Percentiles rank a stretch among this genome's conserved stretches.
Evolutionary conservation across 2,113 vertebrate genomes (phyloP).

Genomic region (Oreochromis spilurus): DNA sequence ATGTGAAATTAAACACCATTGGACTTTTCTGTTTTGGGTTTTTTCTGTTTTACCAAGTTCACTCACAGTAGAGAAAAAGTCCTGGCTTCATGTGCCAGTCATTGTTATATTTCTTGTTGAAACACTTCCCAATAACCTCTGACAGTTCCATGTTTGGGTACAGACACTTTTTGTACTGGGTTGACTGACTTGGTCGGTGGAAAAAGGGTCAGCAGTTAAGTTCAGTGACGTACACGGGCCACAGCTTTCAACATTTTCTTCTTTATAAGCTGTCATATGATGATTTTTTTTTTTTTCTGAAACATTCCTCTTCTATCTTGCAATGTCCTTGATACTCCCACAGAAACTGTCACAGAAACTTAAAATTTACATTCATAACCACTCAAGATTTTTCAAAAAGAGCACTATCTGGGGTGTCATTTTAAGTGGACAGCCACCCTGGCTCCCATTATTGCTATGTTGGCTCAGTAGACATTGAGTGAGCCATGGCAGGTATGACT

Average conservation of each 20-base stretch:
- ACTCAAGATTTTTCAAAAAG: background rate
- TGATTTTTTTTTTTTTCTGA: background rate
- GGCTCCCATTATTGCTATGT: background rate
- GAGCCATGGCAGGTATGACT: background rate
- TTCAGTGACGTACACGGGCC: background rate
- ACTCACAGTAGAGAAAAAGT: background rate
- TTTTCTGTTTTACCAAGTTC: background rate
- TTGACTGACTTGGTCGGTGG: background rate
- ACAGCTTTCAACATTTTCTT: background rate
- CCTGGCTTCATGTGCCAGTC: background rate
- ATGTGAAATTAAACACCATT: background rate
- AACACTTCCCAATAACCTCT: background rate
- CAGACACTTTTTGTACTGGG: background rate
- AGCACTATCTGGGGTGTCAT: background rate
- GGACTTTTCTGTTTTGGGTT: background rate
- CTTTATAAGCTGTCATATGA: background rate
- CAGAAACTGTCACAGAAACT: background rate
- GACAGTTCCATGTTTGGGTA: background rate
- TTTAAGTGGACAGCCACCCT: background rate
- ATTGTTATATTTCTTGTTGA: background rate
- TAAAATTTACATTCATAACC: background rate
- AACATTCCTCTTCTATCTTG: background rate
- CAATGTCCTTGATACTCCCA: background rate
- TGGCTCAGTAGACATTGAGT: background rate
- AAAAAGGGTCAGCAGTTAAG: background rate